Percentiles rank a stretch among this genome's conserved stretches.
These are phyloP conservation scores for Coregonus sp. DNA, from an alignment of 2,797 vertebrate genomes.

Conservation along the genomic window DNA sequence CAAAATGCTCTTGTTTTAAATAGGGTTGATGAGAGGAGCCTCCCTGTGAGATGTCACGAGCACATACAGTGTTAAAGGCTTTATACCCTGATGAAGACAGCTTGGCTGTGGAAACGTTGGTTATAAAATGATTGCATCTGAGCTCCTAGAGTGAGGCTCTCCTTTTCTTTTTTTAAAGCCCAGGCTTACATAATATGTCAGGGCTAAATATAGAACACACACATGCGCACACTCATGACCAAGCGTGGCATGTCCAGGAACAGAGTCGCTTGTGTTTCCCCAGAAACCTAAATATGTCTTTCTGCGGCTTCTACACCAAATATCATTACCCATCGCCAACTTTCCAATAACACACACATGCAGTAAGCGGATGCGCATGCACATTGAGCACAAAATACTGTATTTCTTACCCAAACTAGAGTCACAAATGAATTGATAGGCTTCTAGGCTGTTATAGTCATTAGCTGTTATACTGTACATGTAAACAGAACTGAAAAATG, in stretches of 20 bases:
- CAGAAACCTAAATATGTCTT: slow-evolving; percentile 15
- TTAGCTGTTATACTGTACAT: background rate
- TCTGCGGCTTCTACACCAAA: background rate
- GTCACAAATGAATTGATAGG: too few relatives aligned
- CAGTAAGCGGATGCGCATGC: background rate
- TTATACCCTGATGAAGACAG: too few relatives aligned
- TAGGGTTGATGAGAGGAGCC: background rate
- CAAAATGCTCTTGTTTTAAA: background rate
- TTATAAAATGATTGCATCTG: too few relatives aligned
- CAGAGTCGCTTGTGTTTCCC: slow-evolving; percentile 25
- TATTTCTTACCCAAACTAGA: background rate
- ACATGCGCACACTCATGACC: background rate
- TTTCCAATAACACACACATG: background rate
- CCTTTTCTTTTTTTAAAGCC: background rate
- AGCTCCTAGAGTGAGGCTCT: too few relatives aligned
- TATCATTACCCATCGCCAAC: background rate
- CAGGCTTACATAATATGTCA: slow-evolving; percentile 10
- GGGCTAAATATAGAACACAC: slow-evolving; percentile 25
- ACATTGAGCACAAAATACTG: background rate
- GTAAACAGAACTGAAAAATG: too few relatives aligned
- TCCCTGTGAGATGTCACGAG: background rate
- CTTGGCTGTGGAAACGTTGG: too few relatives aligned
- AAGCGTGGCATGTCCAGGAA: slow-evolving; percentile 6
- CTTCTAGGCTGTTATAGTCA: background rate
- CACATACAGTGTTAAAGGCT: slow-evolving; percentile 4